Evolutionary conservation across 2,888 invertebrate species (phyloP), one percentile per base, ranked within the genome.

Genomic region (Formica aserva): DNA sequence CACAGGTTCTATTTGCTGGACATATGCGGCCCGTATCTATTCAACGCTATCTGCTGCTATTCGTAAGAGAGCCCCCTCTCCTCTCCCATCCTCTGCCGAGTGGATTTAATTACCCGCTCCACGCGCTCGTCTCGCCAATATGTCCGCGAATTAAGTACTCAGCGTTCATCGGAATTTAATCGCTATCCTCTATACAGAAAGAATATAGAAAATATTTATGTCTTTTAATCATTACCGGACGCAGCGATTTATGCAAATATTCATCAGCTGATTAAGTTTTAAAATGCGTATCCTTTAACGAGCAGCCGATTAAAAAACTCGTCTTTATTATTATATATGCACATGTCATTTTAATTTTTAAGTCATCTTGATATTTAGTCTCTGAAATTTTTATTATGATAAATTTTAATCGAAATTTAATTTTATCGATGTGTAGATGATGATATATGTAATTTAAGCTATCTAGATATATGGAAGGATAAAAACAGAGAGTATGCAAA

Each of bases 1-100:
- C 80, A 72, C 86, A 89, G 89, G 90, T 91, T 92, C 92, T 92
- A 92, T 92, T 92, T 92, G 89, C 87, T 80, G 74, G 66, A 85
- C 84, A 84, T 84, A 85, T 84, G 74, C 81, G 60, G 29, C 78
- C 66, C 69, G 85, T 86, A 85, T 90, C 90, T 82, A 87, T 88
- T 90, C 89, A 52, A 84, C 82, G 82, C 89, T 87, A 65, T 78
- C 81, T 76, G n/a, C 69, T 11, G 71, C 69, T 71, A 45, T 71
- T 83, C 77, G 77, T 89, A 89, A 89, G 89, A 90, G 67, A 35
- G 6, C 35, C 6, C n/a, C 3, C 52, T n/a, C 8, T n/a, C n/a
- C 52, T 6, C 48, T 1, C 48, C 18, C 18, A 15, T 18, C 18
- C 48, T 18, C 6, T 18, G 6, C 6, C 57, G 63, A 48, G 57